Evolutionary conservation across 2,888 invertebrate genomes (phyloP), one percentile per base, ranked within the genome.

Genomic region (Ophion ventricosus): DNA sequence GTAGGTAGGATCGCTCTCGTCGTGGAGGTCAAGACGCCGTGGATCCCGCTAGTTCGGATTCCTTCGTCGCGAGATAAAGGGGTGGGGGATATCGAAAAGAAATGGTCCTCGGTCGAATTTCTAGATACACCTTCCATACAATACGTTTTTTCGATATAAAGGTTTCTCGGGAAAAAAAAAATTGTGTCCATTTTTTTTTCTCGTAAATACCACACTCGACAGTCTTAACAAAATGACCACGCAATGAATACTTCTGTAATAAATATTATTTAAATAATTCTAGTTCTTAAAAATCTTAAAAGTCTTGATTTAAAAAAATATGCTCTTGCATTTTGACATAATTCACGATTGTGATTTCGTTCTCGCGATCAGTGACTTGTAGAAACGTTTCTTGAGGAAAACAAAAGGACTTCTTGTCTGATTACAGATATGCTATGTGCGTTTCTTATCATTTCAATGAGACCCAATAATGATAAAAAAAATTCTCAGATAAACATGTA

Each of bases 31-130:
- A 84, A 82, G 82, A 79, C 72, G 75, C 64, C 61, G 72, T 69
- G 82, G 82, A 76, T 84, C 82, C 84, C 84, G 84, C 84, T 84
- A 84, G 84, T 84, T 76, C 82, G 76, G 84, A 84, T 82, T 84
- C 84, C 79, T 70, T 79, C 84, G 79, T 67, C 75, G 79, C 74
- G 64, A 83, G 26, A 69, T 43, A 25, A 40, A 72, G 49, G 26
- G 54, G 63, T 20, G 70, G 63, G 43, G 73, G 77, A 64, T 64
- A 70, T 72, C 61, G 76, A 70, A 66, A 80, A 66, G 40, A 61
- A 63, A 72, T 61, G 72, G 80, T 61, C 80, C 69, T 76, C 66
- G 54, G 23, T 79, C 66, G 64, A 83, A 83, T 83, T 57, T 76
- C 25, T 78, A 26, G 69, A 72, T 70, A 80, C 23, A 59, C 14